These are phyloP conservation scores for Coregonus suidteri DNA, from an alignment of 2,797 vertebrate species.

Conservation along the genomic window DNA sequence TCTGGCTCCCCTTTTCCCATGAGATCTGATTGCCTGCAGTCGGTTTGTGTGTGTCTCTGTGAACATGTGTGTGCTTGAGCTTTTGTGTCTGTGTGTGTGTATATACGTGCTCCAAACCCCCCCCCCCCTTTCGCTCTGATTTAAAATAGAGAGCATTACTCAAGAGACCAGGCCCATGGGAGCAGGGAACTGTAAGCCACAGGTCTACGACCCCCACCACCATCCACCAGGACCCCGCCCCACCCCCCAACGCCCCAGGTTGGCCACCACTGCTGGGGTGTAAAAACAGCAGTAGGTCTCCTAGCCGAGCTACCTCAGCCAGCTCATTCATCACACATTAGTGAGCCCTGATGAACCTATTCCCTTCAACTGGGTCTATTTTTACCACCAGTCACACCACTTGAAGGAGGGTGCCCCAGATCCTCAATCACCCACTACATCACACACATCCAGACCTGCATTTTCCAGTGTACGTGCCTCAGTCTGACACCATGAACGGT, in stretches of 20 bases:
- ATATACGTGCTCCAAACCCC: background rate
- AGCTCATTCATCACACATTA: conserved; percentile 72
- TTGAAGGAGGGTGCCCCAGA: conserved; percentile 68
- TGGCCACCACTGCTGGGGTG: conserved; percentile 43
- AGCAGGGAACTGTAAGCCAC: conserved; percentile 40
- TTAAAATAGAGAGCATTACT: conserved; percentile 62
- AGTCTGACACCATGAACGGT: background rate
- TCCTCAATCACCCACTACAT: conserved; percentile 58
- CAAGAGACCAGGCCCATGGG: conserved; percentile 44
- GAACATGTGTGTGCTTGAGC: background rate
- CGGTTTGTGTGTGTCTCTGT: background rate
- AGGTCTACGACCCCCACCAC: conserved; percentile 30
- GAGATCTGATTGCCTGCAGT: conserved; percentile 60
- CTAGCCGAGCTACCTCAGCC: conserved; percentile 33
- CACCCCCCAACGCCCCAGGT: conserved; percentile 6
- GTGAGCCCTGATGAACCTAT: conserved; percentile 69
- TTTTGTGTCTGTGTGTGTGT: conserved; percentile 13
- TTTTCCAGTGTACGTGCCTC: background rate
- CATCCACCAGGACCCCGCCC: background rate
- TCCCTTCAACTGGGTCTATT: conserved; percentile 30
- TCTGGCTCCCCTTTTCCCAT: conserved; percentile 34
- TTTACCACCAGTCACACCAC: conserved; percentile 34
- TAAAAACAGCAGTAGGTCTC: conserved; percentile 9
- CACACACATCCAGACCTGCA: conserved; percentile 10
- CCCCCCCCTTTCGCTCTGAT: conserved; percentile 4